phyloP scores from a whole-genome alignment of 2,113 vertebrate species.

The Trogon melanurus region DNA sequence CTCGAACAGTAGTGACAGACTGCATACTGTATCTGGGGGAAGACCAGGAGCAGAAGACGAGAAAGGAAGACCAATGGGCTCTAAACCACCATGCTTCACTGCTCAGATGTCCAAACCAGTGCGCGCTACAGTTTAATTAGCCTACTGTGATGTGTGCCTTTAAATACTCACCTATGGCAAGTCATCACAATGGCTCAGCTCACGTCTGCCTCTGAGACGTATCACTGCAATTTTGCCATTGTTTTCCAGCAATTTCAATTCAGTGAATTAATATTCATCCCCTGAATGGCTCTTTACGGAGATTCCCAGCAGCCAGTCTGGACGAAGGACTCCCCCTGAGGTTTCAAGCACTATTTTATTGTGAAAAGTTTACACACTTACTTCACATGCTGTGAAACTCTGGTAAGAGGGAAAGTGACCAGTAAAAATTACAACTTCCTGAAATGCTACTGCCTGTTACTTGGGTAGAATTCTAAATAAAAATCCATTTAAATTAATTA shows the following conservation, averaged over 20 bases:
- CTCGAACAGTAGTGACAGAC: not conserved
- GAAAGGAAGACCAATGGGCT: not conserved
- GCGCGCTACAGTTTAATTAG: not conserved
- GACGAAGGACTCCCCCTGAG: not conserved
- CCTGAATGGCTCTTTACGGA: not conserved
- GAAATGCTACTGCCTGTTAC: not conserved
- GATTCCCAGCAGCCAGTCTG: not conserved
- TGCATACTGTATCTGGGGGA: not conserved
- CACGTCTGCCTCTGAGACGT: not conserved
- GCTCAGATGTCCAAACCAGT: not conserved
- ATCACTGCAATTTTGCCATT: not conserved
- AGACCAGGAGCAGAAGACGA: not conserved
- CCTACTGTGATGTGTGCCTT: not conserved
- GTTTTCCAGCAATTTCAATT: not conserved
- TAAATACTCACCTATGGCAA: not conserved
- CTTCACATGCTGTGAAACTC: not conserved
- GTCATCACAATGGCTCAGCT: not conserved
- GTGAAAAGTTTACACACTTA: not conserved
- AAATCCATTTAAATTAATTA: not conserved
- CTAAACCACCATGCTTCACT: not conserved
- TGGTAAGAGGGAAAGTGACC: not conserved
- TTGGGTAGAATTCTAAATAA: not conserved
- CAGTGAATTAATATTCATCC: not conserved
- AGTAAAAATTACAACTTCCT: not conserved
- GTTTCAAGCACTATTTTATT: not conserved